Conservation (phyloP, 1,140 invertebrate species). For the Platorchestia sp. region DNA sequence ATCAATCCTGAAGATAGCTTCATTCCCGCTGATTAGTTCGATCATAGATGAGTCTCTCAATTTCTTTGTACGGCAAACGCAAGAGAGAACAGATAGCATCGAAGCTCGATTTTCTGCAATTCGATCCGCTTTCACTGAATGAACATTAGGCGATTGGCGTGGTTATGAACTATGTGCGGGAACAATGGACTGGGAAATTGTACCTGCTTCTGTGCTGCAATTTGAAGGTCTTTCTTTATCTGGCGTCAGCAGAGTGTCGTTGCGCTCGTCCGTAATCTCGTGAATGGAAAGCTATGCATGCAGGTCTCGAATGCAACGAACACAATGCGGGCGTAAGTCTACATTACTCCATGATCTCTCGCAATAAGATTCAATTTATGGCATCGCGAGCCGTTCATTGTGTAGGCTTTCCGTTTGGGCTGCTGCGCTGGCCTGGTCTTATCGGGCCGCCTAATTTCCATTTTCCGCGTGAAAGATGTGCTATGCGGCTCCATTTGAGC, state of each 20-base stretch:
- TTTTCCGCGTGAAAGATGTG: slow-evolving; percentile 55
- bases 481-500: slow-evolving; percentile 54
- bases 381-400: slow-evolving; percentile 42
- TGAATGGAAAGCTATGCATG: background rate
- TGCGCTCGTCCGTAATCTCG: background rate
- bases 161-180: background rate
- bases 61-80: background rate
- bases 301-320: background rate
- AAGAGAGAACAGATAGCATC: background rate
- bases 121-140: background rate
- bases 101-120: background rate
- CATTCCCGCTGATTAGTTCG: background rate
- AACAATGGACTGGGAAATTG: background rate
- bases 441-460: slow-evolving; percentile 51
- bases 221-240: background rate
- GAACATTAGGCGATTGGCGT: background rate
- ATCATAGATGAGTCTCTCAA: background rate
- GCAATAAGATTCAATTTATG: slow-evolving; percentile 53
- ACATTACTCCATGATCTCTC: slow-evolving; percentile 37
- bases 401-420: slow-evolving; percentile 37
- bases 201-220: background rate
- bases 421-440: slow-evolving; percentile 21
- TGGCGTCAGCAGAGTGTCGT: background rate
- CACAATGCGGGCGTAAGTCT: slow-evolving; percentile 11
- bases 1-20: background rate